phyloP scores from a whole-genome alignment of 2,113 vertebrate genomes.

The Cynoglossus semilaevis region DNA sequence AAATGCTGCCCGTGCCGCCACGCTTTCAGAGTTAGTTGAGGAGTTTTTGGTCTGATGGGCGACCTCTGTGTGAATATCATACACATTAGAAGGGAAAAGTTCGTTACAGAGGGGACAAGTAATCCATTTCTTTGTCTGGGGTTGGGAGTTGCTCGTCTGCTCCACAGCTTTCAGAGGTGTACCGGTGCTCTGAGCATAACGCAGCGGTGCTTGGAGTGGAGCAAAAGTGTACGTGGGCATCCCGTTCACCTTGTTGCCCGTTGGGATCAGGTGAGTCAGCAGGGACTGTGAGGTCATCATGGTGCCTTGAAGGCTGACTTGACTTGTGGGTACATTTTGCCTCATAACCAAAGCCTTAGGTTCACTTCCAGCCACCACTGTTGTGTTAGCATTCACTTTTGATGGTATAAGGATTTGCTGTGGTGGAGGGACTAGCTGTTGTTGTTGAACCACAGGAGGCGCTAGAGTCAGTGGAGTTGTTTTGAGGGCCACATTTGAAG shows the following conservation, averaged over 20 bases:
- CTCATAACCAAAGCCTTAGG: constrained; percentile 62
- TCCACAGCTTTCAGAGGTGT: constrained; percentile 64
- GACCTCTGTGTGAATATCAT: constrained; percentile 89
- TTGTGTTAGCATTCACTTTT: constrained; percentile 65
- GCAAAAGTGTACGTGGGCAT: constrained; percentile 91
- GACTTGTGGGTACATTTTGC: constrained; percentile 41
- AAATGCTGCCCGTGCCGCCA: constrained; percentile 86
- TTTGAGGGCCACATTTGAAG: constrained; percentile 57
- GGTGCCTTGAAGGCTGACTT: constrained; percentile 73
- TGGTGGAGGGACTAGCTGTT: constrained; percentile 41
- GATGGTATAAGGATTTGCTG: constrained; percentile 78
- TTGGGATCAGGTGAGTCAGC: constrained; percentile 89
- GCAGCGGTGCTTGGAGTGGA: constrained; percentile 85
- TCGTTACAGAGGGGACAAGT: constrained; percentile 94
- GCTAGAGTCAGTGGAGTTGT: constrained; percentile 48
- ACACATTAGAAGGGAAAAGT: constrained; percentile 91
- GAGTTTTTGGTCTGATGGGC: constrained; percentile 80
- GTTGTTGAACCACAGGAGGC: constrained; percentile 25
- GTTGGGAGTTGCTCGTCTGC: constrained; percentile 66
- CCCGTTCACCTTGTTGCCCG: constrained; percentile 91
- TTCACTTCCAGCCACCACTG: constrained; percentile 62
- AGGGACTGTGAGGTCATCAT: constrained; percentile 86
- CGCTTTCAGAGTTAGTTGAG: constrained; percentile 62
- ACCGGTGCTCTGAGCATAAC: constrained; percentile 72
- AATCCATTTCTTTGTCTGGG: constrained; percentile 93